Base-by-base conservation (phyloP, 2,888 invertebrate genomes). In the Ecdyonurus torrentis region DNA sequence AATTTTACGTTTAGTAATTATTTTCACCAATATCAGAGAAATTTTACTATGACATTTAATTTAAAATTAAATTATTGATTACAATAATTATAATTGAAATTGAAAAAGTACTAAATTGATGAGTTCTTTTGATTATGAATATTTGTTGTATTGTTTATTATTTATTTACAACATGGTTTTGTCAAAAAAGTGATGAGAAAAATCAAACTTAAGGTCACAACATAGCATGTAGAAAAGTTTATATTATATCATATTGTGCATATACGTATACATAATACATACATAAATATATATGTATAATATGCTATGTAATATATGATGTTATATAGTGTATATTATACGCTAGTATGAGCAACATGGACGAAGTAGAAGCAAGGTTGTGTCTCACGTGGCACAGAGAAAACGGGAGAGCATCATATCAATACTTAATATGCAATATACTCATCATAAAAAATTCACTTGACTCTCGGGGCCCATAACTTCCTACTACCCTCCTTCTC, bases 341-440 rank as follows among this genome's bases (percentile, higher is more conserved):
- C 37, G 37, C 15, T 5, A 37, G 7, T 37, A 10, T 37, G 37
- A 5, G 15, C 37, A 37, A 37, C 5, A 15, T 10, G 37, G 37
- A 5, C 7, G 15, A 37, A 10, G 37, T 10, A 37, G 37, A 37
- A 5, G 37, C 37, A 37, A 37, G 37, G 5, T 37, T 37, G 15
- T 10, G 15, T 5, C 7, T 37, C 37, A 37, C 37, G 15, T 5
- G 37, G 15, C 15, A 37, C 37, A 37, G 37, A 10, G 15, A 37
- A 15, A 37, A 37, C 7, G 37, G 15, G 37, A 37, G 37, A 55
- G 19, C n/a, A 55, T 55, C n/a, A 20, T 22, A 55, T 55, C 55
- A 55, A 55, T 55, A 55, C 55, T 55, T 55, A 55, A 55, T 55
- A 55, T 55, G 55, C 55, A 55, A 55, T 55, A 55, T 55, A 55